phyloP scores from a whole-genome alignment of 2,797 vertebrate genomes.

The Odontamblyopus lacepedii region DNA sequence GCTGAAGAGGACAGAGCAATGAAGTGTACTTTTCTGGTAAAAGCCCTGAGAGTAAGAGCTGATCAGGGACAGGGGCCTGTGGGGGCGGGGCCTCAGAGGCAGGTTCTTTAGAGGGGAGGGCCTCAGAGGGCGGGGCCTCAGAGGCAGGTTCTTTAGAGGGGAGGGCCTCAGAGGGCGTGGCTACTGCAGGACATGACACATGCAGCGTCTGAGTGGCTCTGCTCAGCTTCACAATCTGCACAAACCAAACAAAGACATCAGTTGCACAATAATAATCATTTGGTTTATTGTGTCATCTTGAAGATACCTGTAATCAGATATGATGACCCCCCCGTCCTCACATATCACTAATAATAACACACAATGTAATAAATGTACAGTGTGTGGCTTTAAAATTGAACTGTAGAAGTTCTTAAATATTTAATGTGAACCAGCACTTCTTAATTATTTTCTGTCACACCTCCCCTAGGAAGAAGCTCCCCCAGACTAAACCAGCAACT shows the following conservation, averaged over 20 bases:
- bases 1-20: slow-evolving; percentile 84
- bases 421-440: too few species aligned
- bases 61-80: slow-evolving; percentile 38
- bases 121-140: slow-evolving; percentile 64
- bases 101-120: slow-evolving; percentile 25
- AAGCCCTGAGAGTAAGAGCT: not conserved
- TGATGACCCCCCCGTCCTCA: too few species aligned
- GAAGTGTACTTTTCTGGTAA: slow-evolving; percentile 62
- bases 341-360: too few species aligned
- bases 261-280: not conserved
- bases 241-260: not conserved
- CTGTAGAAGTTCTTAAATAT: too few species aligned
- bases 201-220: slow-evolving; percentile 84
- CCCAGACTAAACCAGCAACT: too few species aligned
- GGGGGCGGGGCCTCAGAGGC: slow-evolving; percentile 26
- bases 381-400: too few species aligned
- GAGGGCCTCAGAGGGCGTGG: slow-evolving; percentile 62
- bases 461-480: too few species aligned
- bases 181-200: slow-evolving; percentile 68
- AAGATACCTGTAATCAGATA: not conserved
- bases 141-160: slow-evolving; percentile 26
- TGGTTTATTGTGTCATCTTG: not conserved
- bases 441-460: too few species aligned
- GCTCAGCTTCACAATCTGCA: slow-evolving; percentile 86
- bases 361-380: too few species aligned